A percentile compares a stretch with the other conserved stretches of the same genome.
These are phyloP conservation scores for Agelas oroides DNA, from an alignment of 37 sponge, comb jelly and placozoan genomes.

Conservation along the genomic window DNA sequence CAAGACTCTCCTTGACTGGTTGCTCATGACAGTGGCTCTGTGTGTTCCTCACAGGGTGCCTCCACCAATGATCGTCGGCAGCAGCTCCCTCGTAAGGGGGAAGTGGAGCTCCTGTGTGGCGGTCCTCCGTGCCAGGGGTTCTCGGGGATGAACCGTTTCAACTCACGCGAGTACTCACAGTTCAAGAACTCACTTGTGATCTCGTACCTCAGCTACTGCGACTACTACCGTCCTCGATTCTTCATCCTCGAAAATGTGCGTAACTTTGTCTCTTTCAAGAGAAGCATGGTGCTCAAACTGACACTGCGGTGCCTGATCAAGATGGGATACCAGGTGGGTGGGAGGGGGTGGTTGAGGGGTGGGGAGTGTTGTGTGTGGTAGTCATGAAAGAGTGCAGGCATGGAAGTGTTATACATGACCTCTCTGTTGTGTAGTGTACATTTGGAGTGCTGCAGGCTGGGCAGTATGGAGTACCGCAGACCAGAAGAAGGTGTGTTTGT, in stretches of 20 bases:
- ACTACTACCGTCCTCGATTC: conserved; percentile 89
- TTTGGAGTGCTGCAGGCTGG: conserved; percentile 94
- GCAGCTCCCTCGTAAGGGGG: conserved; percentile 82
- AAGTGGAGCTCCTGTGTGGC: conserved; percentile 93
- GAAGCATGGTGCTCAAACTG: conserved; percentile 92
- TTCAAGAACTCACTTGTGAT: conserved; percentile 94
- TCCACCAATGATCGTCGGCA: conserved; percentile 71
- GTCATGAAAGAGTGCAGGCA: no score
- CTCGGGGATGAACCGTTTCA: conserved; percentile 96
- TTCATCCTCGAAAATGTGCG: conserved; percentile 94
- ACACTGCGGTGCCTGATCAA: conserved; percentile 82
- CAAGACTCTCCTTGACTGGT: no score
- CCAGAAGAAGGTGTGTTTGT: conserved; percentile 70
- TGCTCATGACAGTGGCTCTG: no score
- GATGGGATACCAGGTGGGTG: conserved; percentile 89
- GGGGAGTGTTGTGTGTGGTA: neutral
- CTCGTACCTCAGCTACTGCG: conserved; percentile 92
- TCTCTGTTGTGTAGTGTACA: conserved; percentile 69
- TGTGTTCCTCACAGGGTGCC: conserved; percentile 62
- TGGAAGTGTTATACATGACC: no score
- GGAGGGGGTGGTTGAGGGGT: neutral
- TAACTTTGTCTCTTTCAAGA: conserved; percentile 94
- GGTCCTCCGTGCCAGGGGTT: conserved; percentile 97
- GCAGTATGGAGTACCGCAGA: conserved; percentile 93
- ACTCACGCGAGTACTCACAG: conserved; percentile 90